A percentile compares a stretch with the other conserved stretches of the same genome.
phyloP scores from a whole-genome alignment of 2,797 vertebrate genomes.

The Gymnothorax javanicus region DNA sequence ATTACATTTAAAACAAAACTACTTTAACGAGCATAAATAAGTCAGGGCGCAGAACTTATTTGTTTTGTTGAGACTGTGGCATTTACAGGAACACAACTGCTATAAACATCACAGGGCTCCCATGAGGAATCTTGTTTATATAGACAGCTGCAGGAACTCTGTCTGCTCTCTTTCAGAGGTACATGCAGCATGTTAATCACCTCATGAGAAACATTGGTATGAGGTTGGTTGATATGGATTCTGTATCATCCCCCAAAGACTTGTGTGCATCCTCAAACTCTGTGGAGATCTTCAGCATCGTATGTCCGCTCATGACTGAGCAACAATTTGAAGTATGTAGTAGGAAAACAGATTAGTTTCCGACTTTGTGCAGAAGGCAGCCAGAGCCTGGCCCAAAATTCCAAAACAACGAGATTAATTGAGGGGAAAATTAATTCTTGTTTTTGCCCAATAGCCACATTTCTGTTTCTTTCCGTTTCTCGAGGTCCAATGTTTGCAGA shows the following conservation, averaged over 20 bases:
- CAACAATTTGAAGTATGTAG: conserved; percentile 40
- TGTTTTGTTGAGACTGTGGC: neutral
- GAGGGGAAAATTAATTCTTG: conserved; percentile 20
- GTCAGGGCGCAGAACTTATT: neutral
- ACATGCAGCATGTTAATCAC: conserved; percentile 20
- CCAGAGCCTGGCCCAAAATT: conserved; percentile 29
- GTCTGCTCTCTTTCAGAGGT: conserved; percentile 16
- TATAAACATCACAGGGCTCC: conserved; percentile 17
- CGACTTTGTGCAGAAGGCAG: conserved; percentile 30
- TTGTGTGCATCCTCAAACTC: conserved; percentile 14
- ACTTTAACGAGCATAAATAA: neutral
- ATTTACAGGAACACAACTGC: conserved; percentile 20
- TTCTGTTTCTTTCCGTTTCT: neutral
- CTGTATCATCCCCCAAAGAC: conserved; percentile 5
- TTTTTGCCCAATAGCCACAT: neutral
- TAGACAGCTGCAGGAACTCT: conserved; percentile 2
- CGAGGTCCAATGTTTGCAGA: neutral
- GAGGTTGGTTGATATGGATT: neutral
- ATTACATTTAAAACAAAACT: neutral
- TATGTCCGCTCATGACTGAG: conserved; percentile 33
- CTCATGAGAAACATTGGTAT: neutral
- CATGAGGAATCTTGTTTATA: neutral
- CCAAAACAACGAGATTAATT: conserved; percentile 29
- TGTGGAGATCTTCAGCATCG: neutral
- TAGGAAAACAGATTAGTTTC: conserved; percentile 42